Evolutionary conservation across 2,888 invertebrate species (phyloP).

Genomic region (Sipha maydis): DNA sequence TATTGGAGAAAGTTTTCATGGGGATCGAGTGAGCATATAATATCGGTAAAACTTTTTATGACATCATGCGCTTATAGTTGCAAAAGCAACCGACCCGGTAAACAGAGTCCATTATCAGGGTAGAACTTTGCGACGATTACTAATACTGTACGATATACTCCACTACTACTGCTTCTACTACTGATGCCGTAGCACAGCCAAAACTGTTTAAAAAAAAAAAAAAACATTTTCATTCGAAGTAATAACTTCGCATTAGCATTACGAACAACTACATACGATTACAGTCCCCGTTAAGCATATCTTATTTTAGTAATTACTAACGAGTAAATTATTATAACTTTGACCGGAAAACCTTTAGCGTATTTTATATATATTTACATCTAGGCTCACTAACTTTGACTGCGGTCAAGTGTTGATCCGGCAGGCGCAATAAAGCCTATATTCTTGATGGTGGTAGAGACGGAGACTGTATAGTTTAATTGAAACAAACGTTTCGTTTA

Average conservation of each 20-base stretch:
- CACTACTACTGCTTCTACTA: too few relatives aligned
- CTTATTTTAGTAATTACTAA: neutral
- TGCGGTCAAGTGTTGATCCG: neutral
- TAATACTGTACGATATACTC: too few relatives aligned
- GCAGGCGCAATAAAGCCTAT: neutral
- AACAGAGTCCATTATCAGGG: conserved; percentile 22
- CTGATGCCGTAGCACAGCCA: neutral
- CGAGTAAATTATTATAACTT: neutral
- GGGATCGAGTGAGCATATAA: neutral
- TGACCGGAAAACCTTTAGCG: too few relatives aligned
- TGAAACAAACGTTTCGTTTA: neutral
- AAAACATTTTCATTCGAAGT: neutral
- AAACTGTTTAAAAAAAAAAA: neutral
- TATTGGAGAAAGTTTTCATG: neutral
- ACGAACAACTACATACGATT: neutral
- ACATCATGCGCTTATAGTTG: neutral
- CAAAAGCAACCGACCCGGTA: conserved; percentile 13
- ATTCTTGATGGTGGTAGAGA: too few relatives aligned
- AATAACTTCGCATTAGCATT: conserved; percentile 25
- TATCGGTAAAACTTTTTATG: conserved; percentile 43
- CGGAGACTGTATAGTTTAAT: too few relatives aligned
- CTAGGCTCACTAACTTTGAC: too few relatives aligned
- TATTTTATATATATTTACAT: neutral
- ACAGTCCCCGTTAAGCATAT: neutral
- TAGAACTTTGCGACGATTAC: conserved; percentile 8